Base-by-base conservation (phyloP, 2,113 vertebrate genomes). In the Syngnathoides biaculeatus region DNA sequence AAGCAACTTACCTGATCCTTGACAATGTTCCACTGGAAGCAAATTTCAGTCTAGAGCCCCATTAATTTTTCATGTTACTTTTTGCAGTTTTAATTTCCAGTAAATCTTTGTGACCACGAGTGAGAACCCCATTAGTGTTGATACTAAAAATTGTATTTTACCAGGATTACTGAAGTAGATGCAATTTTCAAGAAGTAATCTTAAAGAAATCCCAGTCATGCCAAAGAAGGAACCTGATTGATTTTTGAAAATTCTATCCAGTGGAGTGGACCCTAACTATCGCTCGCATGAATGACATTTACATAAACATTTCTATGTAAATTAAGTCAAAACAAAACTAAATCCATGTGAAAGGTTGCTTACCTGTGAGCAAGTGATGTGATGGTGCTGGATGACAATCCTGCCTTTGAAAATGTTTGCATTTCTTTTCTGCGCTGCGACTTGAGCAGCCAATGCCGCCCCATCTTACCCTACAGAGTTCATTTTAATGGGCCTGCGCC, bases 351-450 rank as follows among this genome's bases (percentile, higher is more conserved):
- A 60, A 38, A 12, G 26, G 17, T 73, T 56, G 62, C 84, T 43
- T 84, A 90, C 85, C 85, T 80, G 82, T 64, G 65, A 73, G 52
- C 61, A 42, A 24, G 47, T 72, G 61, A 69, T 40, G 27, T 74
- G 47, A 61, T 58, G 26, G 64, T 55, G 42, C 38, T n/a, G 19
- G 19, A n/a, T n/a, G 6, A n/a, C 20, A 60, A 19, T 39, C 35
- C 19, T 60, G 50, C n/a, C 20, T 53, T 22, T 17, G 30, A 57
- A 57, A 30, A 50, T n/a, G 8, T 8, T 17, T 17, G 10, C n/a
- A 4, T 15, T 35, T 35, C 19, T 59, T 20, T 35, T 19, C n/a
- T 0, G 38, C 12, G 17, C 17, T 38, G 57, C 6, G 26, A 15
- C 55, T 56, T 24, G 24, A 30, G 55, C 26, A 5, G 55, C 6